Conservation (phyloP, 2,113 vertebrate genomes). For the Cavia aperea region DNA sequence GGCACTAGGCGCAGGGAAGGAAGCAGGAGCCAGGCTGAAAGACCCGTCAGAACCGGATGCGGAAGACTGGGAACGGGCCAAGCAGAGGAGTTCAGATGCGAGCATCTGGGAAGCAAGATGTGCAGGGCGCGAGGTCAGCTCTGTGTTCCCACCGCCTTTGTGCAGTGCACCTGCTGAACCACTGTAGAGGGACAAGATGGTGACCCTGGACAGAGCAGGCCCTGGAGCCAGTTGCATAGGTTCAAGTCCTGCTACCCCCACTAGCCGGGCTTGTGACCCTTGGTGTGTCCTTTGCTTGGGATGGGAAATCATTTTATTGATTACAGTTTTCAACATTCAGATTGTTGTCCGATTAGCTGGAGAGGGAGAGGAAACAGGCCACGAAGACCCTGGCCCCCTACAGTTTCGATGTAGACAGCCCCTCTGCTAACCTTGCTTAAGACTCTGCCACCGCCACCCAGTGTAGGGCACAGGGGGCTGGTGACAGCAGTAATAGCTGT, state of each 20-base stretch:
- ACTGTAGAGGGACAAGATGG: not conserved
- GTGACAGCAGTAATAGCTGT: fast-evolving
- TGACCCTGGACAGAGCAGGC: not conserved
- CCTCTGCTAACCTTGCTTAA: not conserved
- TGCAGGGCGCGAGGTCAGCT: not conserved
- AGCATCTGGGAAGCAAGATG: not conserved
- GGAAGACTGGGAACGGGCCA: not conserved
- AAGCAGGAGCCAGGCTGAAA: not conserved
- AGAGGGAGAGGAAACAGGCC: not conserved
- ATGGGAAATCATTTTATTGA: not conserved
- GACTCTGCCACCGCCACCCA: fast-evolving
- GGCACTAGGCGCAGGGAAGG: fast-evolving
- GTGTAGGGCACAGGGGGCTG: not conserved
- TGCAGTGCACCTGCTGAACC: not conserved
- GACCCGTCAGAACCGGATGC: not conserved
- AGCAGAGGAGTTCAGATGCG: not conserved
- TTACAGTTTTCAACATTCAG: not conserved
- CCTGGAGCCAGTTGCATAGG: not conserved
- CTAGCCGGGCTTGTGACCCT: not conserved
- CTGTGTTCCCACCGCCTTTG: not conserved
- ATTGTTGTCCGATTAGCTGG: not conserved
- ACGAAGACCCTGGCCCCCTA: not conserved
- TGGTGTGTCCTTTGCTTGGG: not conserved
- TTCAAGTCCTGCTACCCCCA: not conserved
- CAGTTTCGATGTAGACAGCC: not conserved